These are phyloP conservation scores for Drosophila melanocephala DNA, from an alignment of 2,888 invertebrate species.

Conservation along the genomic window DNA sequence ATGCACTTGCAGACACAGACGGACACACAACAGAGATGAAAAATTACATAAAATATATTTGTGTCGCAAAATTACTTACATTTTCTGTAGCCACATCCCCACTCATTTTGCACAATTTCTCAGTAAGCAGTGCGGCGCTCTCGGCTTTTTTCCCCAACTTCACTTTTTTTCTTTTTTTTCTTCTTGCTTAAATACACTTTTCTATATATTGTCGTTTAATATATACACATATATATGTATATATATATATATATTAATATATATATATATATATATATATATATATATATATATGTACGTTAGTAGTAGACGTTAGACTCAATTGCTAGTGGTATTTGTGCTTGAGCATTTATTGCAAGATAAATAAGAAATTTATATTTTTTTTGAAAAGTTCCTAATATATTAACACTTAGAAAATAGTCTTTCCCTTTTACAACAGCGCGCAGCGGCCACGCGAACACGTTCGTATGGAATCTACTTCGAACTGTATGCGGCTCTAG, in stretches of 20 bases:
- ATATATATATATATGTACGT: conserved; percentile 19
- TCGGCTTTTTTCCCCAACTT: conserved; percentile 61
- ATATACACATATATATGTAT: conserved; percentile 17
- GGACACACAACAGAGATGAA: conserved; percentile 25
- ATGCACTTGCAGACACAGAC: conserved; percentile 35
- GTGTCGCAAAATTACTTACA: conserved; percentile 77
- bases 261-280: conserved; percentile 16
- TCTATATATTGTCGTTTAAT: conserved; percentile 29
- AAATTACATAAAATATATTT: conserved; percentile 72
- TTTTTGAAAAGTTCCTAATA: conserved; percentile 67
- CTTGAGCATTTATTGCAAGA: conserved; percentile 38
- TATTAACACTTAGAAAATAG: conserved; percentile 74
- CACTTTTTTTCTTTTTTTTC: conserved; percentile 26
- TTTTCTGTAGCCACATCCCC: conserved; percentile 83
- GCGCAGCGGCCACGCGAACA: conserved; percentile 72
- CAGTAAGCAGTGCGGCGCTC: conserved; percentile 70
- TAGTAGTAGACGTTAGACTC: conserved; percentile 20
- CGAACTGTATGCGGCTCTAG: conserved; percentile 62
- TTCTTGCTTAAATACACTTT: conserved; percentile 37
- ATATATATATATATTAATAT: conserved; percentile 16
- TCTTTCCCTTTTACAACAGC: conserved; percentile 63
- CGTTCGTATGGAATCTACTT: conserved; percentile 58
- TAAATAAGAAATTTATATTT: conserved; percentile 44
- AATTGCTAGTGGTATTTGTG: conserved; percentile 32
- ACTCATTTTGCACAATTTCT: conserved; percentile 81